Base-by-base conservation (phyloP, 2,888 invertebrate genomes). In the Nomada flava region DNA sequence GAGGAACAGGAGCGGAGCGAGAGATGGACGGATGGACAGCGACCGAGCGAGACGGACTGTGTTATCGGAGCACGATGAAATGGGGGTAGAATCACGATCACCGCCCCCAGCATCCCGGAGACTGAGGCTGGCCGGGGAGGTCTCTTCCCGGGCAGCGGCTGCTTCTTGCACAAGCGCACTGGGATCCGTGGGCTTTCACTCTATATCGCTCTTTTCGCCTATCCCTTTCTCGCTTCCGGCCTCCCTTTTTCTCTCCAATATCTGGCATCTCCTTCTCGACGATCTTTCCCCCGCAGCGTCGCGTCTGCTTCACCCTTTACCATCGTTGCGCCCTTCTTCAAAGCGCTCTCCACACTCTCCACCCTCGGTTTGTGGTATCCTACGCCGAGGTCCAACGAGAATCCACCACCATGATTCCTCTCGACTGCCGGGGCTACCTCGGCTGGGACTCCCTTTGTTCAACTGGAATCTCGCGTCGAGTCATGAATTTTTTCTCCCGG, bases 51-150 rank as follows among this genome's bases (percentile, higher is more conserved):
- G 87, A 88, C 73, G 84, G 86, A 85, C 88, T 86, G 82, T 87
- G 87, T 89, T 89, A 88, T 89, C 86, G 89, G 86, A 89, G 88
- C 91, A 86, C 90, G 88, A 88, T 89, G 90, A 91, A 91, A 91
- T 91, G 91, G 91, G 92, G 91, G 91, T 91, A 89, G 92, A 92
- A 91, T 92, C 92, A 92, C 92, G 92, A 92, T 92, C 92, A 90
- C 91, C 92, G 92, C 92, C 92, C 93, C 92, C 92, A 93, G 93
- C 93, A 93, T 93, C 93, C 92, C 93, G 92, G 93, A 93, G 93
- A 93, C 93, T 93, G 93, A 92, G 91, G 91, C 92, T 92, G 91
- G 90, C 93, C 91, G 92, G 92, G 92, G 92, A 92, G 90, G 87
- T 89, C 91, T 92, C 92, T 92, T 92, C 93, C 93, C 93, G 93